Conservation (phyloP, 2,888 invertebrate species). For the Rosalia funebris region DNA sequence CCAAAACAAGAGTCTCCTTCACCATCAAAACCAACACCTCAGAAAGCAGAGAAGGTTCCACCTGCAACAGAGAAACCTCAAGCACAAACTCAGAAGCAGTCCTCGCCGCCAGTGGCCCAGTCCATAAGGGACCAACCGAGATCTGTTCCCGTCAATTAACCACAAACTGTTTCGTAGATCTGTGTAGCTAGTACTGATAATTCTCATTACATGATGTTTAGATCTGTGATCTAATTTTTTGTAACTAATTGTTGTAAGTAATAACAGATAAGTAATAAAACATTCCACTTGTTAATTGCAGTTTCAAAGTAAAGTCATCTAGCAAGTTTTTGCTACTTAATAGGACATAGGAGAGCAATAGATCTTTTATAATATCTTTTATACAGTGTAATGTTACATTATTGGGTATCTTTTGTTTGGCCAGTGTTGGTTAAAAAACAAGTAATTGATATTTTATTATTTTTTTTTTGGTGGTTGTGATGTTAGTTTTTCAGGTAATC, state of each 20-base stretch:
- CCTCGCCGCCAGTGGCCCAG: conserved; percentile 9
- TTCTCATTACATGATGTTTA: conserved; percentile 14
- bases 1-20: conserved; percentile 25
- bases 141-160: conserved; percentile 1
- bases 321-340: conserved; percentile 1
- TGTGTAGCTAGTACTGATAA: background rate
- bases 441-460: too few relatives aligned
- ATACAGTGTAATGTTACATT: too few relatives aligned
- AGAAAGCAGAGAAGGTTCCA: conserved; percentile 14
- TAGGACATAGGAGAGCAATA: background rate
- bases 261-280: background rate
- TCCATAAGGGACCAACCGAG: conserved; percentile 6
- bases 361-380: conserved; percentile 18
- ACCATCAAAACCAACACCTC: conserved; percentile 3
- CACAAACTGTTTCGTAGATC: background rate
- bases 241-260: background rate
- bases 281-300: conserved; percentile 8
- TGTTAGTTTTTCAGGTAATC: background rate
- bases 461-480: background rate
- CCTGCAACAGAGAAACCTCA: conserved; percentile 1
- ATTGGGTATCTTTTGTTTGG: too few relatives aligned
- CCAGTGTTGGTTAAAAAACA: too few relatives aligned
- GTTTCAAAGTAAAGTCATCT: background rate
- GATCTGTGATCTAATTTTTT: conserved; percentile 20
- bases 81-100: background rate